Conservation (phyloP, 1,140 invertebrate genomes). For the Wasmannia auropunctata region DNA sequence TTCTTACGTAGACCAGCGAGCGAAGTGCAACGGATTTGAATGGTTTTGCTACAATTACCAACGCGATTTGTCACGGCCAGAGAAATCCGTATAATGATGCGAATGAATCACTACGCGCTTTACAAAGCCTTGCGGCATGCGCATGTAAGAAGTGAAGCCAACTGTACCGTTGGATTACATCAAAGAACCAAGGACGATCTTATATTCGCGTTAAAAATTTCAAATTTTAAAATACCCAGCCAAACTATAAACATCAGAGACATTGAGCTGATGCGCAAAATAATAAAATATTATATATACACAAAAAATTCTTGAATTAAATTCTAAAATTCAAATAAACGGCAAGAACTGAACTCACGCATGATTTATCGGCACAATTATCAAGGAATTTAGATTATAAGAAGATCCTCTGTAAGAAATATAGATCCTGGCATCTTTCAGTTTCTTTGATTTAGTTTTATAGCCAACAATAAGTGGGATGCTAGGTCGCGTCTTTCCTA, state of each 20-base stretch:
- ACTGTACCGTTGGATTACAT: not conserved
- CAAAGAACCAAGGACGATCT: not conserved
- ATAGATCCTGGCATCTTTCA: not conserved
- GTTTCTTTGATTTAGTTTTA: not conserved
- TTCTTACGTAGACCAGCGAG: not conserved
- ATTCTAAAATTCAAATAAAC: not conserved
- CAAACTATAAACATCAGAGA: not conserved
- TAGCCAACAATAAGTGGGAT: not conserved
- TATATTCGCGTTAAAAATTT: not conserved
- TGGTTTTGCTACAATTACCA: slow-evolving; percentile 24
- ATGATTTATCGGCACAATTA: not conserved
- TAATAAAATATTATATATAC: not conserved
- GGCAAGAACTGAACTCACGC: not conserved
- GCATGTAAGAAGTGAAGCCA: not conserved
- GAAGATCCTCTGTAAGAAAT: not conserved
- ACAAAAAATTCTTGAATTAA: not conserved
- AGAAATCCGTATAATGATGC: slow-evolving; percentile 27
- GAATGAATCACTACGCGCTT: slow-evolving; percentile 2
- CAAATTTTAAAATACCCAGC: not conserved
- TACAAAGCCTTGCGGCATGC: slow-evolving; percentile 19
- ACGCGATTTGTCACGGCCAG: slow-evolving; percentile 14
- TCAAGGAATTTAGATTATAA: not conserved
- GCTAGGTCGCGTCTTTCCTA: not conserved
- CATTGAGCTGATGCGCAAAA: not conserved
- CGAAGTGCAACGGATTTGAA: not conserved